Conservation (phyloP, 2,113 vertebrate species). For the Ovis canadensis region DNA sequence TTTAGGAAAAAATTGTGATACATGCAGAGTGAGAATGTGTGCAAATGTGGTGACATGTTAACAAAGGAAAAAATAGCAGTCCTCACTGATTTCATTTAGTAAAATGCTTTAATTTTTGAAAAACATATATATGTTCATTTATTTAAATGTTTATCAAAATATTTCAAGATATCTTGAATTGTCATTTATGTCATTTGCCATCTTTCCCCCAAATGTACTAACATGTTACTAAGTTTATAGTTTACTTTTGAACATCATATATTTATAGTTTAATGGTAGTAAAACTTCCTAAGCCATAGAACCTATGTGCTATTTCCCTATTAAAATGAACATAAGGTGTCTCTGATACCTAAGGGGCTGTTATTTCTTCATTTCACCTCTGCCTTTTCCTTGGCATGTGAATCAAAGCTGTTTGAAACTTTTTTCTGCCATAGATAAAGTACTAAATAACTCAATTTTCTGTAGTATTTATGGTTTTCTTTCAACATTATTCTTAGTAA, state of each 20-base stretch:
- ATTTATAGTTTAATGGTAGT: neutral
- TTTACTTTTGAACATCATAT: neutral
- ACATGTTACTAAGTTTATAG: neutral
- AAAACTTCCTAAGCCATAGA: neutral
- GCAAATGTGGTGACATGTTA: neutral
- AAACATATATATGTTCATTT: neutral
- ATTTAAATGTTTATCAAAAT: conserved; percentile 16
- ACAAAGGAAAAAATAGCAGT: neutral
- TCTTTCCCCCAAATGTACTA: neutral
- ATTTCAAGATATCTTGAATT: neutral
- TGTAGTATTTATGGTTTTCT: neutral
- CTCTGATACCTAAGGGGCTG: neutral
- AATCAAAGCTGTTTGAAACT: neutral
- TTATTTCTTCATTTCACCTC: neutral
- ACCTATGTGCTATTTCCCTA: neutral
- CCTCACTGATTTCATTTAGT: neutral
- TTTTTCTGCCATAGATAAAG: neutral
- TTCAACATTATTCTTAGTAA: neutral
- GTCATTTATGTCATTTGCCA: neutral
- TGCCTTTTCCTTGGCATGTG: neutral
- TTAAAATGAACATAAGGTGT: neutral
- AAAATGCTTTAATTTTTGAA: neutral
- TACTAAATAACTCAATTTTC: neutral
- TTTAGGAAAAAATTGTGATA: neutral
- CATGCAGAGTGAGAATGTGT: neutral